phyloP scores from a whole-genome alignment of 1,140 invertebrate genomes.

The Brachionus sp. region DNA sequence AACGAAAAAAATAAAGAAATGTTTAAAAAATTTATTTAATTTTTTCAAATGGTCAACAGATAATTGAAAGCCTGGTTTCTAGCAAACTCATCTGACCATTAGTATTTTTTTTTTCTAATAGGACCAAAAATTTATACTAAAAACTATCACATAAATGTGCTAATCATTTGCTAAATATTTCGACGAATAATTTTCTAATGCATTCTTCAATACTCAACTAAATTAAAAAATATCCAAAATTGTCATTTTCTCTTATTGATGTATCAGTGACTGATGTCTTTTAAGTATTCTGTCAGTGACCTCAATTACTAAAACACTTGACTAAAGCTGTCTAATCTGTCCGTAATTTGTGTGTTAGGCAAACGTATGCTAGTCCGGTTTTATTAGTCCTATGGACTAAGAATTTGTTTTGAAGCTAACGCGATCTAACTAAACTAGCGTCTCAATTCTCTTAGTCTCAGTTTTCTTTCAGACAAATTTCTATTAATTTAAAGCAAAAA shows the following conservation, averaged over 20 bases:
- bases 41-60: neutral
- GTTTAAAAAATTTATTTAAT: neutral
- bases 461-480: neutral
- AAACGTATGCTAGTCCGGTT: neutral
- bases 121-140: neutral
- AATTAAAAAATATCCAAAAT: slow-evolving; percentile 11
- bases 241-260: neutral
- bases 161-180: neutral
- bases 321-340: slow-evolving; percentile 6
- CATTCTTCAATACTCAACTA: neutral
- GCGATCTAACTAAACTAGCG: neutral
- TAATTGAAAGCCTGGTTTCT: neutral
- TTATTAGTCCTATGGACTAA: neutral
- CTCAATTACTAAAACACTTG: slow-evolving; percentile 2
- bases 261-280: neutral
- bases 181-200: slow-evolving; percentile 11
- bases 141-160: neutral
- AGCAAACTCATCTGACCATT: neutral
- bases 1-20: neutral
- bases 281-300: neutral
- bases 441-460: neutral
- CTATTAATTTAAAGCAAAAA: neutral
- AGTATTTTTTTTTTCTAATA: neutral
- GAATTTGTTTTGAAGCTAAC: neutral
- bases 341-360: neutral